Conservation (phyloP, 2,888 invertebrate species). For the Omphaloscelis lunosa region DNA sequence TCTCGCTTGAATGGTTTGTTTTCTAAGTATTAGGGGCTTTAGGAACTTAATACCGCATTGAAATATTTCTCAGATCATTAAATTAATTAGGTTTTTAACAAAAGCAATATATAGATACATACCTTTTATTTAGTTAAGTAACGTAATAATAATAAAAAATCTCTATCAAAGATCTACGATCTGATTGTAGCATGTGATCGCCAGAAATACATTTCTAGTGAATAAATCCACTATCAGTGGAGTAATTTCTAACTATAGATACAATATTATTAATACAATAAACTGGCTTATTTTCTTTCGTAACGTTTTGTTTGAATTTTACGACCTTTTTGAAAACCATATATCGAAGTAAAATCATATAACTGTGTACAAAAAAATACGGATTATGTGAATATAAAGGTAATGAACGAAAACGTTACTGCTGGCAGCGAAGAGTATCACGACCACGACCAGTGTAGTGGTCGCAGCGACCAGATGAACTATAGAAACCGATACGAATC, state of each 20-base stretch:
- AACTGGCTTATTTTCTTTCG: neutral
- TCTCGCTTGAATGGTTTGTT: constrained; percentile 70
- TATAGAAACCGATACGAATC: too few relatives aligned
- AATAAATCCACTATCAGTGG: neutral
- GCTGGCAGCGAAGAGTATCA: neutral
- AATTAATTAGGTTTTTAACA: constrained; percentile 5
- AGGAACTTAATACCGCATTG: constrained; percentile 11
- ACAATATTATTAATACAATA: neutral
- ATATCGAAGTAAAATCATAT: neutral
- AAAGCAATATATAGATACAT: too few relatives aligned
- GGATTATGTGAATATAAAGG: neutral
- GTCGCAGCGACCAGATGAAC: too few relatives aligned
- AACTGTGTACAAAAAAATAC: neutral
- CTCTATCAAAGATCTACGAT: neutral
- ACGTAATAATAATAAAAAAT: neutral
- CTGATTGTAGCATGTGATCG: neutral
- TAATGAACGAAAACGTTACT: neutral
- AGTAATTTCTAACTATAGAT: neutral
- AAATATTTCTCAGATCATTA: constrained; percentile 47
- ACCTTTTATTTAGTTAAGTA: neutral
- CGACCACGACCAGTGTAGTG: too few relatives aligned
- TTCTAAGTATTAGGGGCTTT: constrained; percentile 48
- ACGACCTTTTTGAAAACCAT: neutral
- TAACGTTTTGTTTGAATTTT: neutral
- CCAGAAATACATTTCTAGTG: neutral